Evolutionary conservation across 2,113 vertebrate species (phyloP), one percentile per base, ranked within the genome.

Genomic region (Chlamydotis undulata): DNA sequence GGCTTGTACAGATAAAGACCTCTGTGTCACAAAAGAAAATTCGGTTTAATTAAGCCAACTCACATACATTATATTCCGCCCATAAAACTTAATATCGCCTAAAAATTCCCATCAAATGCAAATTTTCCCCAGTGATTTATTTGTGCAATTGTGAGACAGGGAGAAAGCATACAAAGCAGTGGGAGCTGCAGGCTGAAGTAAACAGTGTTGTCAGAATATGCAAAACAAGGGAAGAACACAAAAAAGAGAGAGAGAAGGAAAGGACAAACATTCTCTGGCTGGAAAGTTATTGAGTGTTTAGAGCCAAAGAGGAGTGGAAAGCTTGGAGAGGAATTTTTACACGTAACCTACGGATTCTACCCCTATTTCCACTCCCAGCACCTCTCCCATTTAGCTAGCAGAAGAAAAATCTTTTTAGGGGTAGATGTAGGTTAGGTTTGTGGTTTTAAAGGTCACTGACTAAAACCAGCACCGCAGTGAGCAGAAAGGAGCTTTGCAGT

Each of bases 171-270:
- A 96, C 89, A 97, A 94, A 97, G 96, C 84, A 79, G 86, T 91
- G 76, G 82, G 85, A 89, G 96, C 76, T 93, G 94, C 85, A 82
- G 90, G 76, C 71, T 89, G 90, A 94, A 93, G 90, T 87, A 96
- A 97, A 96, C 82, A 93, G 70, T 84, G 90, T 64, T 96, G 95
- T 96, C 87, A 89, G 92, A 95, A 97, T 94, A 96, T 93, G 96
- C 75, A 96, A 95, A 96, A 94, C 92, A 90, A 93, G 88, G 33
- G 71, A 90, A 91, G 80, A 89, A 80, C 63, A 82, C 31, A 79
- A 83, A 82, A 84, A 93, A 89, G 63, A 91, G 65, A 77, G 73
- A 81, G 94, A 87, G 75, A 60, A 83, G 61, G 91, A 94, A 94
- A 35, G 93, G 89, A 96, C 94, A 94, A 95, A 96, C 84, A 93